Evolutionary conservation across 2,113 vertebrate species (phyloP), one percentile per base, ranked within the genome.

Genomic region (Neodontobutis hainanensis): DNA sequence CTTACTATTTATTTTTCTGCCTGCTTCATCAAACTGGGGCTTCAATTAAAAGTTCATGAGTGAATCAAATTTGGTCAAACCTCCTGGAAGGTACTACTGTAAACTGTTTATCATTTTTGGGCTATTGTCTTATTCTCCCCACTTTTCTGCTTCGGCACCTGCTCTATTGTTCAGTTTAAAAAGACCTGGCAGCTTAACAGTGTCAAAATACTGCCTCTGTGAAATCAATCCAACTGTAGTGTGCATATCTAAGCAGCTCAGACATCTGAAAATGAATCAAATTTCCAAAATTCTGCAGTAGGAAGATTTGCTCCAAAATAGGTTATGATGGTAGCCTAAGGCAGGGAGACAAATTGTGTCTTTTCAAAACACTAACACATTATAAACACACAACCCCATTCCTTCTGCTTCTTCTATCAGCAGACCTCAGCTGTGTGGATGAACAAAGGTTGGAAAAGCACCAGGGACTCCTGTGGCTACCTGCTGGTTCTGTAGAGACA

Each of bases 401-500:
- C 71, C 66, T 67, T 48, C 48, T 48, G 73, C 63, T 65, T 66
- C 68, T 70, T 78, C 78, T 84, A 84, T 88, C 87, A 68, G 85
- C 65, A 83, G 80, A 81, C 76, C 78, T 83, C 81, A 87, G 85
- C 86, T 88, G 83, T 82, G 81, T 80, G 72, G 73, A 80, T 84
- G 61, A 75, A 55, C 52, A 15, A 14, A 70, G 78, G 77, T 68
- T 85, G 81, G 65, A 86, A 83, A 85, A 70, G 62, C 68, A 84
- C 70, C 78, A 82, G 66, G 68, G 82, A 78, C 79, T 79, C 73
- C 61, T 69, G 74, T 75, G 77, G 77, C 73, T 82, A 85, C 85
- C 85, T 87, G 84, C 82, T 84, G 91, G 90, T 89, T 81, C 84
- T 61, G 72, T 87, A 85, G 85, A 87, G 90, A 91, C 87, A 80